Evolutionary conservation across 2,113 vertebrate genomes (phyloP), one percentile per base, ranked within the genome.

Genomic region (Pelvicachromis taeniatus): DNA sequence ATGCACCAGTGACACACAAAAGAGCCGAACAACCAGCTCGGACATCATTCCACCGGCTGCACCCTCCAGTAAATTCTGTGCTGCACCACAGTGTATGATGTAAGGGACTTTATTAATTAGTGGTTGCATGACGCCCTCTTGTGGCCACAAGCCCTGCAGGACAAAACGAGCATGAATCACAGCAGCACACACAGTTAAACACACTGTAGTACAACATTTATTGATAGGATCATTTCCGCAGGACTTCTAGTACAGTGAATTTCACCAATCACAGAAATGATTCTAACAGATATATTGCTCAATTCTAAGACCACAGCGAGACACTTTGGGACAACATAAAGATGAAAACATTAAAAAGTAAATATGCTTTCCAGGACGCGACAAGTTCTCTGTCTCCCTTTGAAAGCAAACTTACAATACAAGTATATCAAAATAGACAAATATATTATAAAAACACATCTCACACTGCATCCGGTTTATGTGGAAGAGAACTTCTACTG

Each of bases 361-460:
- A 84, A 86, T 55, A 33, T 13, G 52, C 38, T 68, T 80, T 80
- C 56, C 79, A 77, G 48, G 73, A 78, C 58, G 83, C 8, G 55
- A 75, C 63, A 55, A 26, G 4, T 80, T 35, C 26, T 82, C 83
- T 26, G 79, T 45, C 50, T 83, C 83, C 90, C 85, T 75, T 81
- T 63, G 84, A 92, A 79, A 26, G 65, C 78, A 90, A 58, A 90
- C 63, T 33, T 78, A 94, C 89, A 87, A 63, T 80, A 92, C 86
- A 63, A 82, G 55, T 45, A 94, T 92, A 94, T 94, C 82, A 93
- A 94, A 94, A 93, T 85, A 92, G 86, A 92, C 87, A 92, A 77
- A 90, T 77, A 83, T 85, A 92, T 90, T 88, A 93, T 87, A 93
- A 91, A 65, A 91, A 92, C 79, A 86, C 9, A 7, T 81, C 84